phyloP scores from a whole-genome alignment of 2,113 vertebrate genomes.

The Lamprotornis superbus region DNA sequence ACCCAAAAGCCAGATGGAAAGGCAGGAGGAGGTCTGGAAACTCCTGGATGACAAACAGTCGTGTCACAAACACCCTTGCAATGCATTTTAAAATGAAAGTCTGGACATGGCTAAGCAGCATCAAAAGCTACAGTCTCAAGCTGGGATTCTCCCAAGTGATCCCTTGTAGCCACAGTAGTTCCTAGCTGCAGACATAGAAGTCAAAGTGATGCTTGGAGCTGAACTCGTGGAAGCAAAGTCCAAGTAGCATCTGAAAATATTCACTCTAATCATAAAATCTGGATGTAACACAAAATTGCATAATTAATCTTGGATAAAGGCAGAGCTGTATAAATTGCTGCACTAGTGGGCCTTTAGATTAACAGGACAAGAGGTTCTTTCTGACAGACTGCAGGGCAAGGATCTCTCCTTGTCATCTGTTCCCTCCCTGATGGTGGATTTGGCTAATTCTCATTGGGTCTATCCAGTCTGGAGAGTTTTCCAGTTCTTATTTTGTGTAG shows the following conservation, averaged over 20 bases:
- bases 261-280: background rate
- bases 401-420: background rate
- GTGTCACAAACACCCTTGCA: background rate
- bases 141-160: background rate
- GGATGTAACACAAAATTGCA: background rate
- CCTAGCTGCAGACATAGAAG: background rate
- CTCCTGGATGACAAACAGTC: background rate
- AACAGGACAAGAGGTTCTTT: background rate
- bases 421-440: background rate
- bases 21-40: constrained; percentile 11
- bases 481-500: background rate
- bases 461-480: background rate
- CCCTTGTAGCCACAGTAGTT: background rate
- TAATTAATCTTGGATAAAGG: background rate
- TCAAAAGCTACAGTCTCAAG: background rate
- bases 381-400: background rate
- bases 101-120: background rate
- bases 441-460: background rate
- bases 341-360: background rate
- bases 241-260: background rate
- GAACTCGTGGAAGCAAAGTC: background rate
- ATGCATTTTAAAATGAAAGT: background rate
- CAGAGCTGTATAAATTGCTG: background rate
- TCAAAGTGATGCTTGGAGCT: background rate
- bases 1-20: constrained; percentile 1